These are phyloP conservation scores for Anas georgica DNA, from an alignment of 2,797 vertebrate genomes.

Conservation along the genomic window DNA sequence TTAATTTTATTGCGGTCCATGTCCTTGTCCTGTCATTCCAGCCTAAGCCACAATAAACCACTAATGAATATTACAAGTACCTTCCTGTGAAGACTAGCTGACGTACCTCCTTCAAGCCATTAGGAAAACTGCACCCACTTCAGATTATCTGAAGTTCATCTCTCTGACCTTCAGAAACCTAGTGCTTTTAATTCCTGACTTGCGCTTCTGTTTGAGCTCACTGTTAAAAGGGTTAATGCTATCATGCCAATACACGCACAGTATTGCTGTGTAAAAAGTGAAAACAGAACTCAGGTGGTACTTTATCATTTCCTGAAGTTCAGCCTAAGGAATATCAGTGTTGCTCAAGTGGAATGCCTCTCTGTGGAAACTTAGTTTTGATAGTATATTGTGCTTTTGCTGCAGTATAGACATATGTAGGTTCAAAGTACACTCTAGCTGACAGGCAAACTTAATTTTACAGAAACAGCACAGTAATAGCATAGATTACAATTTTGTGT, in stretches of 20 bases:
- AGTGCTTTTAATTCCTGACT: not conserved
- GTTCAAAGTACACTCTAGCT: not conserved
- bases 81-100: not conserved
- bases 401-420: not conserved
- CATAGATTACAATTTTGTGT: not conserved
- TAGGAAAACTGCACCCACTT: not conserved
- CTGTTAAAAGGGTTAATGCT: not conserved
- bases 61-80: slow-evolving; percentile 38
- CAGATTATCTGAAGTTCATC: not conserved
- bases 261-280: not conserved
- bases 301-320: not conserved
- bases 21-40: slow-evolving; percentile 16
- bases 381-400: not conserved
- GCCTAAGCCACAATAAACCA: not conserved
- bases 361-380: not conserved
- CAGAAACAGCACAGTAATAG: not conserved
- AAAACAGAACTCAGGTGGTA: not conserved
- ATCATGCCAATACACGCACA: not conserved
- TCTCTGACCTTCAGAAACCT: not conserved
- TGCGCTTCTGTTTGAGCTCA: not conserved
- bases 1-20: slow-evolving; percentile 31
- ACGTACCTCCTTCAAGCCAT: not conserved
- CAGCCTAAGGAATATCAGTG: not conserved
- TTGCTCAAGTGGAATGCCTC: not conserved
- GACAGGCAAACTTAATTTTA: not conserved